Conservation (phyloP, 2,888 invertebrate genomes). For the Tachina fera region DNA sequence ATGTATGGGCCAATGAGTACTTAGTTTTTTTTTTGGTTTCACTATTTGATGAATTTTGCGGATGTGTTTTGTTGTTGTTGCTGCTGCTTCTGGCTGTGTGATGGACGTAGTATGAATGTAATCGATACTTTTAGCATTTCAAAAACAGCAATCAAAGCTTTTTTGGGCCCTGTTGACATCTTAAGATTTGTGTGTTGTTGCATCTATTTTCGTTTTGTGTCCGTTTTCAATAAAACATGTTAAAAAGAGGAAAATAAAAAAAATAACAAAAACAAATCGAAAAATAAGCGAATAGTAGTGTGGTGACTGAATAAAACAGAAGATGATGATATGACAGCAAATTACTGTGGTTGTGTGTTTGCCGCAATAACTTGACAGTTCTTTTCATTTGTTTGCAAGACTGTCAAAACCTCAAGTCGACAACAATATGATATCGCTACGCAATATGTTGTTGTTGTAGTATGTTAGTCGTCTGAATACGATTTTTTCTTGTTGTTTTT, state of each 20-base stretch:
- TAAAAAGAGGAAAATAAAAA: constrained; percentile 19
- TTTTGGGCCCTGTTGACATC: constrained; percentile 63
- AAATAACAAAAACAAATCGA: neutral
- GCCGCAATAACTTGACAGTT: constrained; percentile 74
- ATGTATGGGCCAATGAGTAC: constrained; percentile 3
- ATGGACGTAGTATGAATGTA: constrained; percentile 59
- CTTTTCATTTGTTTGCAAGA: constrained; percentile 74
- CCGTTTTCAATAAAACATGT: constrained; percentile 46
- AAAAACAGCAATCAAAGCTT: constrained; percentile 45
- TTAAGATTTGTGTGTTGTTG: constrained; percentile 47
- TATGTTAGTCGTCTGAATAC: neutral
- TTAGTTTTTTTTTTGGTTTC: constrained; percentile 23
- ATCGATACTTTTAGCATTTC: constrained; percentile 68
- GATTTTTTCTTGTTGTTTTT: neutral
- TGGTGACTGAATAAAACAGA: constrained; percentile 64
- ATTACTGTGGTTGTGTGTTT: constrained; percentile 72
- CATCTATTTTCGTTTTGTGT: constrained; percentile 47
- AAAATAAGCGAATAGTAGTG: constrained; percentile 26
- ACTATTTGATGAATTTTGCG: constrained; percentile 53
- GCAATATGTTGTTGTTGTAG: constrained; percentile 35
- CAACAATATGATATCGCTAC: constrained; percentile 70
- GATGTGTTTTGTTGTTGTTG: constrained; percentile 5
- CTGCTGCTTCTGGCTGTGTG: neutral
- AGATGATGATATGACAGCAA: constrained; percentile 74
- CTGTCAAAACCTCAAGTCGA: constrained; percentile 73